These are phyloP conservation scores for Cylloceria caligata DNA, from an alignment of 2,888 invertebrate genomes.

Conservation along the genomic window DNA sequence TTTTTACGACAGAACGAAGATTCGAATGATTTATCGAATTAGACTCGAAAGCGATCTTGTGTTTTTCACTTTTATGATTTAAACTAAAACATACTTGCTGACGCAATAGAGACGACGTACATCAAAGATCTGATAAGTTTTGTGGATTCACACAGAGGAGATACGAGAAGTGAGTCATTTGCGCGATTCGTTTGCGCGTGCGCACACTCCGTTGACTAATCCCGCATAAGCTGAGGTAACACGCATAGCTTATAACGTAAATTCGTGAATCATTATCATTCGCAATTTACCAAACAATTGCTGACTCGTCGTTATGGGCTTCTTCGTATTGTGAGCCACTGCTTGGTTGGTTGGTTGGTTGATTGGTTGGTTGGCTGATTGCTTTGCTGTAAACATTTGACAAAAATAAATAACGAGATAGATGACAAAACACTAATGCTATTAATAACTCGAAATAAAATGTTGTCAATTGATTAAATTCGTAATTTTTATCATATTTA, in stretches of 20 bases:
- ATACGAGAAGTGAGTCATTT: slow-evolving; percentile 46
- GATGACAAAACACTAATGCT: neutral
- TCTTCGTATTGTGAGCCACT: neutral
- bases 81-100: slow-evolving; percentile 24
- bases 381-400: neutral
- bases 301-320: slow-evolving; percentile 18
- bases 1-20: neutral
- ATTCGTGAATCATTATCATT: slow-evolving; percentile 52
- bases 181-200: slow-evolving; percentile 43
- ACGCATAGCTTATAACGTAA: slow-evolving; percentile 45
- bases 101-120: slow-evolving; percentile 39
- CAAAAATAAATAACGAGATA: neutral
- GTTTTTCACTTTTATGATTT: neutral
- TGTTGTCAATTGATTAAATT: too few species aligned
- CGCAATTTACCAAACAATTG: slow-evolving; percentile 12
- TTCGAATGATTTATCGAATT: neutral
- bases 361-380: too few species aligned
- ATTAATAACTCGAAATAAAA: neutral
- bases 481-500: too few species aligned
- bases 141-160: slow-evolving; percentile 15
- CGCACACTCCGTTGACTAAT: slow-evolving; percentile 57
- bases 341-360: neutral
- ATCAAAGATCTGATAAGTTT: slow-evolving; percentile 41
- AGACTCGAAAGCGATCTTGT: neutral
- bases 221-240: slow-evolving; percentile 11